Conservation (phyloP, 2,113 vertebrate species). For the Andinoacara biseriatus region DNA sequence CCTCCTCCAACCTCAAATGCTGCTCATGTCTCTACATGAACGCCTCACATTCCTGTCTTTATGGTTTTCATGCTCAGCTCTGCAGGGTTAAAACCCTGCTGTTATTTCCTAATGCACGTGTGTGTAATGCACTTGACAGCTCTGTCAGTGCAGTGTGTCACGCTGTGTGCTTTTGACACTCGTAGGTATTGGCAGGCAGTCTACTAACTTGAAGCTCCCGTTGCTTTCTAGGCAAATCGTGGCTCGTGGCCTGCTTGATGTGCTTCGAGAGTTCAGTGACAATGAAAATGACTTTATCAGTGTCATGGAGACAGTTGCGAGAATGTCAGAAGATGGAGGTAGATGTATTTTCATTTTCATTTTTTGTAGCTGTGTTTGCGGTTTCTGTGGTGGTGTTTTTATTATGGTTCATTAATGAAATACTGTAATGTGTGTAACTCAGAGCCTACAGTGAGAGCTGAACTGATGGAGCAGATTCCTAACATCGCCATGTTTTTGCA, state of each 20-base stretch:
- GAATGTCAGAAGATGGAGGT: conserved; percentile 94
- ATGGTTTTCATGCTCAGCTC: conserved; percentile 37
- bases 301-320: conserved; percentile 88
- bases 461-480: conserved; percentile 92
- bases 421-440: conserved; percentile 30
- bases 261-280: conserved; percentile 88
- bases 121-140: conserved; percentile 46
- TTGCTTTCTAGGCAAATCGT: conserved; percentile 87
- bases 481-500: conserved; percentile 89
- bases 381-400: background rate
- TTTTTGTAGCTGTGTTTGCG: background rate
- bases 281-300: conserved; percentile 89
- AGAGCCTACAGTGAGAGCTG: conserved; percentile 90
- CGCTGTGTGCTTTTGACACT: conserved; percentile 28
- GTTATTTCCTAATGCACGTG: conserved; percentile 18
- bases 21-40: conserved; percentile 4
- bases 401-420: background rate
- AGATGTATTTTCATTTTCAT: conserved; percentile 51
- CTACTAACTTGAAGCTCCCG: conserved; percentile 45
- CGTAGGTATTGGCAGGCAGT: conserved; percentile 57
- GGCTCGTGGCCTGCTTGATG: conserved; percentile 87
- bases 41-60: conserved; percentile 9
- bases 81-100: conserved; percentile 12
- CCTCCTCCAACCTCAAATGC: conserved; percentile 6
- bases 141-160: conserved; percentile 26